phyloP scores from a whole-genome alignment of 2,888 invertebrate species.

The Parapristionchus giblindavisi region DNA sequence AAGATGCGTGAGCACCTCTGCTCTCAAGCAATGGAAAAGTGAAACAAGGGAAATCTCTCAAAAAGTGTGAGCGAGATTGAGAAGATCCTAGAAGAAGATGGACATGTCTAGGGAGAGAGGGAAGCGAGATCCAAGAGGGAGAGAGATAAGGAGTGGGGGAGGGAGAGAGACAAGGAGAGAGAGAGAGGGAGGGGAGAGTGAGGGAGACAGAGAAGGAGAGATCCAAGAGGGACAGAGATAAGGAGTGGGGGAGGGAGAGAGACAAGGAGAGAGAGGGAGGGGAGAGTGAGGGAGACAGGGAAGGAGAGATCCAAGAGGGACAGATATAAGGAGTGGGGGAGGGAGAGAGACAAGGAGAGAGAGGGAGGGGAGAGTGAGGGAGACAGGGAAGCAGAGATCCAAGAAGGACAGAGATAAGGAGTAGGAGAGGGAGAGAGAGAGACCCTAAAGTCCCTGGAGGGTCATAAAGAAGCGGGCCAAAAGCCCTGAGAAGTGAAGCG shows the following conservation, averaged over 20 bases:
- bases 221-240: not conserved
- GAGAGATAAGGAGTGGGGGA: not conserved
- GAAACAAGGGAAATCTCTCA: constrained; percentile 15
- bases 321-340: not conserved
- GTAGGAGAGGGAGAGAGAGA: not conserved
- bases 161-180: not conserved
- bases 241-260: not conserved
- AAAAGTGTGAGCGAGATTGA: constrained; percentile 22
- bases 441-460: too few relatives aligned
- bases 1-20: too few relatives aligned
- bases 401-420: not conserved
- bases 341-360: not conserved
- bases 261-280: not conserved
- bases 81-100: constrained; percentile 8
- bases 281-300: not conserved
- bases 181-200: not conserved
- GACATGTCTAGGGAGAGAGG: constrained; percentile 18
- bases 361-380: not conserved
- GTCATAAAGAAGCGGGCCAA: too few relatives aligned
- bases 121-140: constrained; percentile 9
- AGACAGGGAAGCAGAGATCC: not conserved
- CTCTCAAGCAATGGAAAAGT: too few relatives aligned
- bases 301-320: constrained; percentile 9
- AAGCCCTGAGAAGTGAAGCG: too few relatives aligned
- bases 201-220: not conserved